These are phyloP conservation scores for Pseudorhiza aurosa DNA, from an alignment of 30 jellyfish, hydroid and myxozoan genomes.

Conservation along the genomic window DNA sequence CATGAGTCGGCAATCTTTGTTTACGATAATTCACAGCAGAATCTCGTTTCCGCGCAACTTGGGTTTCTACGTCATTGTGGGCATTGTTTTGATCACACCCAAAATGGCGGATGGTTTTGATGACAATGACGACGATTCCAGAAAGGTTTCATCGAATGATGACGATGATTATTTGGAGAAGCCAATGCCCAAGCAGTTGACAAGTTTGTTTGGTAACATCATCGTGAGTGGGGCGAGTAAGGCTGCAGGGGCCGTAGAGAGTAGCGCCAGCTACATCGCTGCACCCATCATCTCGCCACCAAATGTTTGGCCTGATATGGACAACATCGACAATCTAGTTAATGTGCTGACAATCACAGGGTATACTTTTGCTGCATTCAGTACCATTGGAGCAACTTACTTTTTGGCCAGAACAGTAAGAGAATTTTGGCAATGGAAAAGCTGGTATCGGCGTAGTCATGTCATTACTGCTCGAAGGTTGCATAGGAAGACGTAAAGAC, in stretches of 20 bases:
- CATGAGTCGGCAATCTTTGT: too few relatives aligned
- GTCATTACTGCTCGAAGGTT: too few relatives aligned
- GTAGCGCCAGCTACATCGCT: conserved; percentile 47
- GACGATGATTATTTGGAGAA: conserved; percentile 22
- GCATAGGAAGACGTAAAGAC: too few relatives aligned
- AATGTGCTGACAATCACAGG: conserved; percentile 63
- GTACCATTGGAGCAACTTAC: conserved; percentile 59
- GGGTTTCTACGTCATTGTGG: background rate
- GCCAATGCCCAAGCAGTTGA: conserved; percentile 67
- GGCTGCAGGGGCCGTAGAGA: conserved; percentile 56
- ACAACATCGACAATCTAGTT: conserved; percentile 64
- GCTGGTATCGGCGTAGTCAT: conserved; percentile 65
- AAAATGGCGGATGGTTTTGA: conserved; percentile 24
- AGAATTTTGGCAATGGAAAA: conserved; percentile 65
- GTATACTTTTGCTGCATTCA: conserved; percentile 60
- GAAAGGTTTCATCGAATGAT: background rate
- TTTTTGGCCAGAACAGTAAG: conserved; percentile 53
- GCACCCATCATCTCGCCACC: conserved; percentile 44
- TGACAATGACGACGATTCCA: background rate
- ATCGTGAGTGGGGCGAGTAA: conserved; percentile 51
- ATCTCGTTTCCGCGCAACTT: too few relatives aligned
- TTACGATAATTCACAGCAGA: too few relatives aligned
- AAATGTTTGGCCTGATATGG: conserved; percentile 75
- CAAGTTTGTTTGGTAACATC: conserved; percentile 40
- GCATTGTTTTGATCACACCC: background rate